Evolutionary conservation across 2,797 vertebrate genomes (phyloP).

Genomic region (Ataeniobius toweri): DNA sequence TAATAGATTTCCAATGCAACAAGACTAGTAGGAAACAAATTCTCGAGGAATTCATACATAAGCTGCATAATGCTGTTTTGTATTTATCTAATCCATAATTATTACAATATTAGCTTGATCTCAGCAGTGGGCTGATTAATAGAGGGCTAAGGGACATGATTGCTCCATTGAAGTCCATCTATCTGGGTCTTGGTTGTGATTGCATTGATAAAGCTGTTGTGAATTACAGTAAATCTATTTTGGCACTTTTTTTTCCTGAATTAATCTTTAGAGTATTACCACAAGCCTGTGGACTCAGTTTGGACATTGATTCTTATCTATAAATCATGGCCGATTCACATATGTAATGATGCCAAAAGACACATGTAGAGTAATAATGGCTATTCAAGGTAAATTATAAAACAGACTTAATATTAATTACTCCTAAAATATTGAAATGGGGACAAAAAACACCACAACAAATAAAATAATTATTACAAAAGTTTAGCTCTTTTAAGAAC

Average conservation of each 20-base stretch:
- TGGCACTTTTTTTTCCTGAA: background rate
- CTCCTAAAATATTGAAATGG: too few relatives aligned
- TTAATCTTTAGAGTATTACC: background rate
- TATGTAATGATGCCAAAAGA: background rate
- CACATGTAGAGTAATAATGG: too few relatives aligned
- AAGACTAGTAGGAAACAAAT: too few relatives aligned
- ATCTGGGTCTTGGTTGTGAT: background rate
- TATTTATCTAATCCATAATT: background rate
- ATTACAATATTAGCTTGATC: background rate
- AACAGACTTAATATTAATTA: too few relatives aligned
- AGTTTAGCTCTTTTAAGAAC: constrained; percentile 10
- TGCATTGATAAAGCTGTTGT: background rate
- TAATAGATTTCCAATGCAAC: background rate
- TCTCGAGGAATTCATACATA: too few relatives aligned
- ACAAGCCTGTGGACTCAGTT: too few relatives aligned
- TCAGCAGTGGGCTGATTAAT: background rate
- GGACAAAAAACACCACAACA: background rate
- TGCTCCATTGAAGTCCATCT: background rate
- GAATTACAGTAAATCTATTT: background rate
- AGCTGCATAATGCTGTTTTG: background rate
- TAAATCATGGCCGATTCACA: background rate
- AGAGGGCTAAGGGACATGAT: background rate
- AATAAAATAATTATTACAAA: background rate
- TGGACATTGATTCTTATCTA: background rate
- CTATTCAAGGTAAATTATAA: background rate